Conservation (phyloP, 1,140 invertebrate species). For the Pemphigus obesinymphae region DNA sequence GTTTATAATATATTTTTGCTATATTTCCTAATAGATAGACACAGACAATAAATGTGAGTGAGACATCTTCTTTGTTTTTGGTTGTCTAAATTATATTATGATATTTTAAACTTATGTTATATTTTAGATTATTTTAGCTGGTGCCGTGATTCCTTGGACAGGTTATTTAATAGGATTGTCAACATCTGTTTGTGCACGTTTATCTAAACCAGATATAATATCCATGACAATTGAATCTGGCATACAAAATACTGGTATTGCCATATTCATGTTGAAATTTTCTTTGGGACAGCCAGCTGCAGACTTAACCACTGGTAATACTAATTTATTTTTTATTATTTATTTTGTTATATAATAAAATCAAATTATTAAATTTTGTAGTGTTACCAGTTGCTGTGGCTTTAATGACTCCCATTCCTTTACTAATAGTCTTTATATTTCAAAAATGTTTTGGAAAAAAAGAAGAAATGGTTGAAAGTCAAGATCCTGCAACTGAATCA, state of each 20-base stretch:
- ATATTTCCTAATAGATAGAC: too few relatives aligned
- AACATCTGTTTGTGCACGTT: constrained; percentile 58
- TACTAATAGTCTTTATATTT: constrained; percentile 58
- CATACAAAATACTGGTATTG: constrained; percentile 90
- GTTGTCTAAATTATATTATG: constrained; percentile 44
- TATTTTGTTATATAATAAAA: background rate
- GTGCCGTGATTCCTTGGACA: constrained; percentile 78
- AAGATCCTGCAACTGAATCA: constrained; percentile 18
- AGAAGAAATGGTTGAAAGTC: background rate
- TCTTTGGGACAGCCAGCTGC: constrained; percentile 66
- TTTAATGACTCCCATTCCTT: constrained; percentile 87
- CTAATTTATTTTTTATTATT: background rate
- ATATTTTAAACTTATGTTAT: constrained; percentile 52
- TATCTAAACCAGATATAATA: constrained; percentile 63
- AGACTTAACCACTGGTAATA: constrained; percentile 71
- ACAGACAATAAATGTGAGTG: too few relatives aligned
- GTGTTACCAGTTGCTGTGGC: constrained; percentile 83
- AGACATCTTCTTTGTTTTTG: too few relatives aligned
- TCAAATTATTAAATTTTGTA: constrained; percentile 50
- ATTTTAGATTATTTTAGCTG: constrained; percentile 70
- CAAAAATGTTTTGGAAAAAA: constrained; percentile 41
- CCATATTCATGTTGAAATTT: constrained; percentile 75
- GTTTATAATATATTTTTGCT: too few relatives aligned
- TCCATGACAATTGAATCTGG: constrained; percentile 91
- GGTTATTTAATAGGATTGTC: constrained; percentile 75